Conservation (phyloP, 2,797 vertebrate genomes). For the Propithecus perrieri region DNA sequence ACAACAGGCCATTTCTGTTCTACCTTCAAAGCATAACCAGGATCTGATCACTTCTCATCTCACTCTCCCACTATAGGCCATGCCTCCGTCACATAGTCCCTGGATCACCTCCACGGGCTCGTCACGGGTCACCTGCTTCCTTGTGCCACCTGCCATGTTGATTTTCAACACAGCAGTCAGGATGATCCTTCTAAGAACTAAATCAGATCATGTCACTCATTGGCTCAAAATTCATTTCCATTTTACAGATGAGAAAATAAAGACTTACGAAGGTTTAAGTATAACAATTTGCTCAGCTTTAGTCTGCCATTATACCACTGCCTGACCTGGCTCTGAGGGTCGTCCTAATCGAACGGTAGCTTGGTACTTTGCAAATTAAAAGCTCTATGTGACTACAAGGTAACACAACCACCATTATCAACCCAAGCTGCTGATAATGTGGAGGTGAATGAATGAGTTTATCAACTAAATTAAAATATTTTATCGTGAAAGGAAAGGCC, state of each 20-base stretch:
- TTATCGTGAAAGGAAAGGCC: neutral
- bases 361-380: neutral
- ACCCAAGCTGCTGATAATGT: neutral
- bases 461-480: neutral
- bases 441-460: neutral
- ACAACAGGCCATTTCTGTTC: neutral
- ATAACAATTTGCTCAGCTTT: neutral
- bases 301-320: neutral
- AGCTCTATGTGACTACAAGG: neutral
- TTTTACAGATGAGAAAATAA: neutral
- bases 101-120: neutral
- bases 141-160: neutral
- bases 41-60: neutral
- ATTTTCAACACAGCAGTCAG: neutral
- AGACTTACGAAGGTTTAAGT: neutral
- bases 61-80: neutral
- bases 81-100: neutral
- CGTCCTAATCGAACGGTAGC: neutral
- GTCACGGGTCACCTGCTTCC: neutral
- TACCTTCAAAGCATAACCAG: neutral
- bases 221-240: neutral
- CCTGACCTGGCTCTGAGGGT: neutral
- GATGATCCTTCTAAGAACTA: neutral
- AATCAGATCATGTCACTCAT: neutral
- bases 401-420: neutral